Evolutionary conservation across 2,888 invertebrate species (phyloP).

Genomic region (Linnaemya tessellans): DNA sequence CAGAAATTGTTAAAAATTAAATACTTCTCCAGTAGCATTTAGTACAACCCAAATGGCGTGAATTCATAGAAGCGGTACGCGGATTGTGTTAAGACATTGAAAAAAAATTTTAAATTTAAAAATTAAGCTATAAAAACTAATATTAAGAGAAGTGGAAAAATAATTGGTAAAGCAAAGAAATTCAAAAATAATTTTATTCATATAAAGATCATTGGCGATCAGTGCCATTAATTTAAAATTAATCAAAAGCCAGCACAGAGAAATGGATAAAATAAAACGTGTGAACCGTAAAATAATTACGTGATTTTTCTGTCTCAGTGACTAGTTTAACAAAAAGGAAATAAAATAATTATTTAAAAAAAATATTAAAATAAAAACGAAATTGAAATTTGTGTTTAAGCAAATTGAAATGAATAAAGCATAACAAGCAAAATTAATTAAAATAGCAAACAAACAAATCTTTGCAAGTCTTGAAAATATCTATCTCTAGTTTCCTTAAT

Average conservation of each 20-base stretch:
- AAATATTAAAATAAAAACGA: conserved; percentile 47
- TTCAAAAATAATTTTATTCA: conserved; percentile 11
- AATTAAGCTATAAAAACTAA: conserved; percentile 12
- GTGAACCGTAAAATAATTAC: conserved; percentile 69
- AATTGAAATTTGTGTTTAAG: conserved; percentile 46
- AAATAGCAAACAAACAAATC: conserved; percentile 24
- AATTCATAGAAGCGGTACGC: conserved; percentile 56
- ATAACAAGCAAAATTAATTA: conserved; percentile 52
- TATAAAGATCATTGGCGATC: conserved; percentile 68
- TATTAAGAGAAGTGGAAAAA: not conserved
- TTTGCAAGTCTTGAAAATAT: not conserved
- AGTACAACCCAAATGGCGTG: conserved; percentile 60
- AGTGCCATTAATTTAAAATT: conserved; percentile 67
- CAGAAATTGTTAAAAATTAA: conserved; percentile 35
- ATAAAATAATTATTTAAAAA: conserved; percentile 25
- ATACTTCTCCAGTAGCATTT: conserved; percentile 46
- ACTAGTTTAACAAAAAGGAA: conserved; percentile 54
- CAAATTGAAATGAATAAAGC: conserved; percentile 66
- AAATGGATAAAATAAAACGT: conserved; percentile 54
- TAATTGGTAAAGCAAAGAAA: conserved; percentile 44
- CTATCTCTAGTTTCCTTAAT: not conserved
- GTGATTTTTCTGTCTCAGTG: conserved; percentile 69
- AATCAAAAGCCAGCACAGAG: conserved; percentile 27
- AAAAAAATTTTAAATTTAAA: conserved; percentile 6
- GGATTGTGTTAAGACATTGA: conserved; percentile 39